Evolutionary conservation across 2,888 invertebrate genomes (phyloP).

Genomic region (Epistrophe grossulariae): DNA sequence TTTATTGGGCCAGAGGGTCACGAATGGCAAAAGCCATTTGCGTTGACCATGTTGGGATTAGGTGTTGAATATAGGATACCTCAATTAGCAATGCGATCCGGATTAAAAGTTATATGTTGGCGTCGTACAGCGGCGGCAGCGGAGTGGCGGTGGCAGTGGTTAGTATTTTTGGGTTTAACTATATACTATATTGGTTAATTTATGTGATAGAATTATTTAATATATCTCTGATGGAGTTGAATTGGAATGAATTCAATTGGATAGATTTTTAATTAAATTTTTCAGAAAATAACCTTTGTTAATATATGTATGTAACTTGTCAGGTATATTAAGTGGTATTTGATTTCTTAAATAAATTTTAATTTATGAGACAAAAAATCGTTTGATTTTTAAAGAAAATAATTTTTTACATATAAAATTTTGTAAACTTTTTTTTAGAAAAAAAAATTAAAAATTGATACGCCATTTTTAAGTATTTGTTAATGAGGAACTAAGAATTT

Average conservation of each 20-base stretch:
- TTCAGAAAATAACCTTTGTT: not conserved
- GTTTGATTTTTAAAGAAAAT: too few relatives aligned
- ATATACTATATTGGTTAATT: not conserved
- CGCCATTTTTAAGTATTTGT: too few relatives aligned
- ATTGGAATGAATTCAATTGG: not conserved
- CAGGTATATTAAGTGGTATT: too few relatives aligned
- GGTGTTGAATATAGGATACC: slow-evolving; percentile 44
- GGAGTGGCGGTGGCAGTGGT: not conserved
- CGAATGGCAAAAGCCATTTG: slow-evolving; percentile 38
- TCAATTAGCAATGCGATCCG: slow-evolving; percentile 52
- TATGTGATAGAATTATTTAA: slow-evolving; percentile 33
- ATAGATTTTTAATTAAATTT: not conserved
- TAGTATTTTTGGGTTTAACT: slow-evolving; percentile 5
- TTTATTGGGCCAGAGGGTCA: slow-evolving; percentile 11
- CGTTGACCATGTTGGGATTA: slow-evolving; percentile 46
- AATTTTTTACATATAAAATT: too few relatives aligned
- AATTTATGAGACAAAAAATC: too few relatives aligned
- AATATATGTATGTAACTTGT: too few relatives aligned
- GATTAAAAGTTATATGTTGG: slow-evolving; percentile 19
- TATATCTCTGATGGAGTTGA: not conserved
- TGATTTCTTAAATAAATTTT: too few relatives aligned
- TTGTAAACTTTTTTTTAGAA: too few relatives aligned
- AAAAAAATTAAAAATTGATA: too few relatives aligned
- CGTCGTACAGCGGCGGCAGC: not conserved
- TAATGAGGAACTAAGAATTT: too few relatives aligned